A percentile compares a stretch with the other conserved stretches of the same genome.
phyloP scores from a whole-genome alignment of 2,888 invertebrate genomes.

The Sphecodes monilicornis region DNA sequence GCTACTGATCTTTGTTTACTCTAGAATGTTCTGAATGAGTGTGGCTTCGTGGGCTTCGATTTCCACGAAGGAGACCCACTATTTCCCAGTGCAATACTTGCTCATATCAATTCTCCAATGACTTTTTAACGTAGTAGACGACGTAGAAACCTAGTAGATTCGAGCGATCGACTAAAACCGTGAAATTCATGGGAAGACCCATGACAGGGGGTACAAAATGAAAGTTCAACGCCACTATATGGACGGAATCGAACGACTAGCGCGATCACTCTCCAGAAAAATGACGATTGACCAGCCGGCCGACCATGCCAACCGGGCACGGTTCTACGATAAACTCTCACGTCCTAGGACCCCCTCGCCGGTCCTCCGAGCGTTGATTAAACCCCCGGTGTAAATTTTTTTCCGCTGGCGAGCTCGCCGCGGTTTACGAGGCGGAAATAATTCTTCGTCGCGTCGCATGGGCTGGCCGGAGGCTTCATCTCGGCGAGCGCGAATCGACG shows the following conservation, averaged over 20 bases:
- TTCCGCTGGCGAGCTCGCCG: background rate
- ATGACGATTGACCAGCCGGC: background rate
- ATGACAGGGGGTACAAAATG: background rate
- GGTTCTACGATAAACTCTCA: background rate
- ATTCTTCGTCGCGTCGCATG: conserved; percentile 15
- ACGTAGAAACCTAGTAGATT: background rate
- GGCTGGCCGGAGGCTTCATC: conserved; percentile 33
- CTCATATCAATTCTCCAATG: too few species aligned
- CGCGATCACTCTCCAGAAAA: background rate
- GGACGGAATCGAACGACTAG: background rate
- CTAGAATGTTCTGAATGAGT: background rate
- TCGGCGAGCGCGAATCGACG: conserved; percentile 36
- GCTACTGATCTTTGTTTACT: background rate
- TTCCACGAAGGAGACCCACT: background rate
- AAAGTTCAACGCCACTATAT: background rate
- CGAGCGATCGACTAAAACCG: too few species aligned
- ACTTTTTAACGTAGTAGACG: too few species aligned
- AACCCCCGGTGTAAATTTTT: conserved; percentile 28
- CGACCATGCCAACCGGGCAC: background rate
- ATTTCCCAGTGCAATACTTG: background rate
- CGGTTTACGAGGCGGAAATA: conserved; percentile 31
- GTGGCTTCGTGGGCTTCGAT: background rate
- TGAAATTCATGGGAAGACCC: too few species aligned
- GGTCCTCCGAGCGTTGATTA: conserved; percentile 19
- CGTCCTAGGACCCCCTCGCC: background rate